phyloP scores from a whole-genome alignment of 2,797 vertebrate species.

The Sebastiscus albofasciatus region DNA sequence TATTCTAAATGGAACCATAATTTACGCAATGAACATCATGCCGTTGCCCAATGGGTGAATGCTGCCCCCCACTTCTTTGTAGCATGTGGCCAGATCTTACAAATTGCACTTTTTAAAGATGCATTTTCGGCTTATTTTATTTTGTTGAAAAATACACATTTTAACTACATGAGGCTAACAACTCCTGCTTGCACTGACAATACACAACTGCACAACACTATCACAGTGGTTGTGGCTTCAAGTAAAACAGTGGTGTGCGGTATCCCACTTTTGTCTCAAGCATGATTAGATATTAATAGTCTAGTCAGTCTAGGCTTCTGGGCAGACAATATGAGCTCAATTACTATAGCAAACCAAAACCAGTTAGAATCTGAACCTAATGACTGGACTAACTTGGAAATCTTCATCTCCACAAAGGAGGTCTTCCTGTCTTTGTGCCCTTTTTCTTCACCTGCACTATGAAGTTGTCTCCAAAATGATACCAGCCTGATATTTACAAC shows the following conservation, averaged over 20 bases:
- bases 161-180: neutral
- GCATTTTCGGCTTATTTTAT: neutral
- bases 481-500: slow-evolving; percentile 59
- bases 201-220: neutral
- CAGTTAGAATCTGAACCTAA: slow-evolving; percentile 1
- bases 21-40: neutral
- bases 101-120: neutral
- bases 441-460: slow-evolving; percentile 20
- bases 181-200: neutral
- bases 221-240: neutral
- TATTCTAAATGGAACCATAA: neutral
- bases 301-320: neutral
- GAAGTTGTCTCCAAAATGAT: slow-evolving; percentile 43
- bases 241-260: neutral
- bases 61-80: neutral
- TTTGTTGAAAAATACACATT: neutral
- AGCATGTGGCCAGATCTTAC: neutral
- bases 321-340: neutral
- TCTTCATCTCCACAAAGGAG: slow-evolving; percentile 8
- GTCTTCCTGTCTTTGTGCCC: slow-evolving; percentile 26
- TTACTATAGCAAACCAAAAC: neutral
- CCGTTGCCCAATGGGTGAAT: neutral
- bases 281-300: neutral
- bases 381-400: neutral
- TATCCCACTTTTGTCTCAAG: neutral